phyloP scores from a whole-genome alignment of 2,888 invertebrate genomes.

The Sminthurides aquaticus region DNA sequence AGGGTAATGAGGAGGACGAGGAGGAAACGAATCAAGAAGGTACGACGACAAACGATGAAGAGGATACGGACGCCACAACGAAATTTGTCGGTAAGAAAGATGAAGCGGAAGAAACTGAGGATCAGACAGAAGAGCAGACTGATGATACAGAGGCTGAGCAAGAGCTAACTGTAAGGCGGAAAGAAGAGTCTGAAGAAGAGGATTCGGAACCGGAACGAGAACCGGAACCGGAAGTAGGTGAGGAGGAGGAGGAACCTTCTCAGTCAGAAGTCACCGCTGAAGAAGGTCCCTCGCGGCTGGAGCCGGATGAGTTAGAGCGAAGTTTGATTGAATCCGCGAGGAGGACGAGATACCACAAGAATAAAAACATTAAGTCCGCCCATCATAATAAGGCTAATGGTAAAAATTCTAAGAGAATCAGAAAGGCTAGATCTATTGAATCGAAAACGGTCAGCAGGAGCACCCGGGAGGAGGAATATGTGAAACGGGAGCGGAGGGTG shows the following conservation, averaged over 20 bases:
- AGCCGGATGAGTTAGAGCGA: slow-evolving; percentile 7
- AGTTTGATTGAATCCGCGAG: slow-evolving; percentile 10
- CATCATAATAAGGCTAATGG: slow-evolving; percentile 18
- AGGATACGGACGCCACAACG: not conserved
- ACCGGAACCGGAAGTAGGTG: slow-evolving; percentile 2
- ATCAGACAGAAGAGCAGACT: slow-evolving; percentile 54
- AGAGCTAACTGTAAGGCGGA: not conserved
- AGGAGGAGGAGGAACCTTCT: not conserved
- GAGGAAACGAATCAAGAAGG: not conserved
- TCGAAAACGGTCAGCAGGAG: not conserved
- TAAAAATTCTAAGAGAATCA: slow-evolving; percentile 10
- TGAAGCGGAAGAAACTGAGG: slow-evolving; percentile 49
- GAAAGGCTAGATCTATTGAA: slow-evolving; percentile 18
- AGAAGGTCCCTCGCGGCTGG: not conserved
- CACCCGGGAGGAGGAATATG: slow-evolving; percentile 10
- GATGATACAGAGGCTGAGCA: slow-evolving; percentile 46
- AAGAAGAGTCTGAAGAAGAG: slow-evolving; percentile 12
- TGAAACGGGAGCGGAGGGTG: slow-evolving; percentile 10
- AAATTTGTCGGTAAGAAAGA: slow-evolving; percentile 43
- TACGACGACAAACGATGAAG: not conserved
- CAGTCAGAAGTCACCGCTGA: not conserved
- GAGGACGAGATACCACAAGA: slow-evolving; percentile 13
- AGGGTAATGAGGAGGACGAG: slow-evolving; percentile 21
- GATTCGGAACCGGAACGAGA: slow-evolving; percentile 4
- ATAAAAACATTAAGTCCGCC: slow-evolving; percentile 21